Evolutionary conservation across 2,797 vertebrate species (phyloP), one percentile per base, ranked within the genome.

Genomic region (Vespertilio murinus): DNA sequence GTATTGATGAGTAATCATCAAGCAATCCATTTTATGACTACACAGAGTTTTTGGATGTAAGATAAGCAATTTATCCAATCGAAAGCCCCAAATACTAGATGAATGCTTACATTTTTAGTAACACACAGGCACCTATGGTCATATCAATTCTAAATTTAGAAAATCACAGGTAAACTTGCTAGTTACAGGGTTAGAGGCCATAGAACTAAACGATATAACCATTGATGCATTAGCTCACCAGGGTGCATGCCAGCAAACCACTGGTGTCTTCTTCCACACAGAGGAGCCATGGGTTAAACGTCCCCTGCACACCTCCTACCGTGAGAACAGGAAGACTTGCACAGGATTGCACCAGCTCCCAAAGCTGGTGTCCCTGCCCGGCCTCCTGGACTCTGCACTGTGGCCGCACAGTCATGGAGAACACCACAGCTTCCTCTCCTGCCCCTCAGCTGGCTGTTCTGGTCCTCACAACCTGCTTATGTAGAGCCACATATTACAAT

Each of bases 81-180:
- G 4, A 85, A 73, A 33, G 3, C 5, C 45, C 13, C 45, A 93
- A 85, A 88, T 59, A 88, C 18, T 65, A 88, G 13, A 12, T 35
- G 38, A 78, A 78, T 70, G 18, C 28, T 52, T 73, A 30, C 6
- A 79, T 90, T 81, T 81, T 92, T 42, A 92, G 22, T 69, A 88
- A 64, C 52, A 79, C 18, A 47, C 4, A 25, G 69, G 4, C 40
- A 49, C 91, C 79, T 56, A 49, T 1, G 71, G 70, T 71, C 1
- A 94, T 83, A 75, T 94, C 52, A 33, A 67, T 85, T 88, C 28
- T 47, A 88, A 78, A 74, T 71, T 90, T n/a, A 78, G 13, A 93
- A 90, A 88, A 69, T 69, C 65, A 49, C 85, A 69, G 20, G 28
- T 7, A 54, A 61, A 69, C 13, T 85, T 80, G 35, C 73, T 73